phyloP scores from a whole-genome alignment of 2,797 vertebrate genomes.

The Lacerta viridis region DNA sequence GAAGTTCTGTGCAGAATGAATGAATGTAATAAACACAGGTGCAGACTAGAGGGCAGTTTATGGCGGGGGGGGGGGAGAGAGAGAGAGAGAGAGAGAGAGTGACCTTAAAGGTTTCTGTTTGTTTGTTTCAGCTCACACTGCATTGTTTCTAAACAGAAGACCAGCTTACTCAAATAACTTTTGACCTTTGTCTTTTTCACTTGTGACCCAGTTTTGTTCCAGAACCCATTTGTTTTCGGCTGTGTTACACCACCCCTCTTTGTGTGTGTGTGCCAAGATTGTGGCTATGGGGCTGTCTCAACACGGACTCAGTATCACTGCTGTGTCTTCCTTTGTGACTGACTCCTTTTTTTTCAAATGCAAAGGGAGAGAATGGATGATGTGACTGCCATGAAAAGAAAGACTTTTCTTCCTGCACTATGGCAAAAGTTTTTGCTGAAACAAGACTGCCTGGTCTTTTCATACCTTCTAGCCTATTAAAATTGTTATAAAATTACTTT shows the following conservation, averaged over 20 bases:
- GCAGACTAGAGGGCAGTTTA: conserved; percentile 37
- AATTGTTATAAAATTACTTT: neutral
- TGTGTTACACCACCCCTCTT: conserved; percentile 44
- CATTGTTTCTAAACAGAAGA: conserved; percentile 47
- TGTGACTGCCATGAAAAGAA: conserved; percentile 9
- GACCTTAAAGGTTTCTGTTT: conserved; percentile 61
- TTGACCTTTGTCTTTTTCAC: conserved; percentile 64
- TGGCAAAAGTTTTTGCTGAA: neutral
- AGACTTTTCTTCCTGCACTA: neutral
- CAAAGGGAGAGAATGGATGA: neutral
- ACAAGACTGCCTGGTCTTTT: neutral
- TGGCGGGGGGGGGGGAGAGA: neutral
- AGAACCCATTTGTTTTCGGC: conserved; percentile 56
- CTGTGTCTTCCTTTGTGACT: conserved; percentile 29
- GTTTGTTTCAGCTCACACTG: conserved; percentile 46
- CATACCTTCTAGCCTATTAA: neutral
- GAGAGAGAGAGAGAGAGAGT: neutral
- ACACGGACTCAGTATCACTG: conserved; percentile 44
- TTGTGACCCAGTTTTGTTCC: conserved; percentile 53
- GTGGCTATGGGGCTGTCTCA: conserved; percentile 37
- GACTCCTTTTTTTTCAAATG: conserved; percentile 38
- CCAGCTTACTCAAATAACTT: conserved; percentile 69
- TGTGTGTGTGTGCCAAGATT: conserved; percentile 21
- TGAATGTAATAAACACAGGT: conserved; percentile 52
- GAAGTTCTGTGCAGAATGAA: conserved; percentile 30